Conservation (phyloP, 2,888 invertebrate species). For the Troides aeacus region DNA sequence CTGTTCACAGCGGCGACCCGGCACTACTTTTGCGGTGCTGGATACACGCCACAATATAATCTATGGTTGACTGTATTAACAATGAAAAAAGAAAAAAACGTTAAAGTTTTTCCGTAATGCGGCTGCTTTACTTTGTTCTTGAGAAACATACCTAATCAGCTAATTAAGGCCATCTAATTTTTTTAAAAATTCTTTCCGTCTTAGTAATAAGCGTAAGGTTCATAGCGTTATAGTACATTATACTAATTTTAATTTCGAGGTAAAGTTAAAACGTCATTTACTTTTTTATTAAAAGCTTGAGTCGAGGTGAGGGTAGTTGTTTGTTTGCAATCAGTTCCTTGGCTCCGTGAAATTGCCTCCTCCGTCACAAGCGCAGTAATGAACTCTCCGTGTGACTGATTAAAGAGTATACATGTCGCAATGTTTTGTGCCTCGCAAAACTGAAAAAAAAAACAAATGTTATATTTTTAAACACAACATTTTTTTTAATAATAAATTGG, state of each 20-base stretch:
- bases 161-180: no score
- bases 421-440: constrained; percentile 1
- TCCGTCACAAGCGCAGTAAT: constrained; percentile 19
- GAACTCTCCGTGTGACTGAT: constrained; percentile 23
- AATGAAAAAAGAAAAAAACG: no score
- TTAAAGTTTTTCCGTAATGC: no score
- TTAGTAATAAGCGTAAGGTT: not conserved
- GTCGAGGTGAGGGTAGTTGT: constrained; percentile 12
- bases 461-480: no score
- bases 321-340: constrained; percentile 21
- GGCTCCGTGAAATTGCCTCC: constrained; percentile 20
- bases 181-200: not conserved
- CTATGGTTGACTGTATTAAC: no score
- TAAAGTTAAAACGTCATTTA: constrained; percentile 14
- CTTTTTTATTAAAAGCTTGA: constrained; percentile 6
- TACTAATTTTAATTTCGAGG: not conserved
- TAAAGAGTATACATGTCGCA: constrained; percentile 19
- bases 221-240: not conserved
- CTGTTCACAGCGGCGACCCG: no score
- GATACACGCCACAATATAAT: no score
- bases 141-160: no score
- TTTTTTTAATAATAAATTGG: no score
- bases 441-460: not conserved
- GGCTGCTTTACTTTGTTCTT: no score
- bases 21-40: no score